Conservation (phyloP, 2,113 vertebrate species). For the Tachuris rubrigastra region DNA sequence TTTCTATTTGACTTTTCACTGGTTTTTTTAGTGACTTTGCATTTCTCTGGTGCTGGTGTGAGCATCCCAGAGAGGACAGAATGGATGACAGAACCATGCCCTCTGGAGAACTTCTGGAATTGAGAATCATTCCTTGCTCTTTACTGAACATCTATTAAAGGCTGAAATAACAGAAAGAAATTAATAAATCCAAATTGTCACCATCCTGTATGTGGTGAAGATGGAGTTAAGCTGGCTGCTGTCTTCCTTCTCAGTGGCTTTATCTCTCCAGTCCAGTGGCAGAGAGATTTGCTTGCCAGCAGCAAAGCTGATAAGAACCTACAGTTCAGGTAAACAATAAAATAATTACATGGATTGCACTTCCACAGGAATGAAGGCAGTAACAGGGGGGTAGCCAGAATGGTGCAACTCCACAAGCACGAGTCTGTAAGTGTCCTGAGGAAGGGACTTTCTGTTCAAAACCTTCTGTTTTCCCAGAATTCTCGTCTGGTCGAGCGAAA, state of each 20-base stretch:
- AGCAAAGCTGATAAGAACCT: not conserved
- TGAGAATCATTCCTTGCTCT: not conserved
- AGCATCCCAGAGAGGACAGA: not conserved
- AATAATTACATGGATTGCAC: not conserved
- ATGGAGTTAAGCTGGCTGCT: not conserved
- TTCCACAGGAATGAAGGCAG: not conserved
- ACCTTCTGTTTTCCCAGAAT: not conserved
- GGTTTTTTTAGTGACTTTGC: not conserved
- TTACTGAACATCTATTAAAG: not conserved
- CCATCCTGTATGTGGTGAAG: not conserved
- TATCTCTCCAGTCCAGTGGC: not conserved
- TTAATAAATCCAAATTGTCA: not conserved
- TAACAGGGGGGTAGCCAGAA: not conserved
- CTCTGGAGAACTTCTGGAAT: not conserved
- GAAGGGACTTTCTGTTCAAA: not conserved
- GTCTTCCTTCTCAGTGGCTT: not conserved
- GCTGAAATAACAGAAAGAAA: not conserved
- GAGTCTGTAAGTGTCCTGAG: not conserved
- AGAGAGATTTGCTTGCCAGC: not conserved
- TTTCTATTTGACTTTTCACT: not conserved
- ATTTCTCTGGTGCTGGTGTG: not conserved
- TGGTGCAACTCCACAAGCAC: not conserved
- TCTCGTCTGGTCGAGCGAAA: not conserved
- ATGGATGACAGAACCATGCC: not conserved
- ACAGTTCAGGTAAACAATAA: not conserved